Base-by-base conservation (phyloP, 2,113 vertebrate species). In the Solenodon paradoxus region DNA sequence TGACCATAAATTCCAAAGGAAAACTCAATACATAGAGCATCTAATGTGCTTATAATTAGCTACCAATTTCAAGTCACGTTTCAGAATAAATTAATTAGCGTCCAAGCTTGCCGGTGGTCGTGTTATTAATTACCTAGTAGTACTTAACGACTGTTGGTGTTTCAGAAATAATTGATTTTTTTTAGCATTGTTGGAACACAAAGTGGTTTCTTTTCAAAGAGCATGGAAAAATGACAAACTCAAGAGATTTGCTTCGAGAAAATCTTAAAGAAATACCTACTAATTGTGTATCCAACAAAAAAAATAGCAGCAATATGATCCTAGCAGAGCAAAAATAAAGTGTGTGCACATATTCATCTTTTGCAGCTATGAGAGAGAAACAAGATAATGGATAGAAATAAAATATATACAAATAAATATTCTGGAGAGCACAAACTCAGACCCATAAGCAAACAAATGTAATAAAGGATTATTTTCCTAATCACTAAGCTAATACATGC, bases 51-150 rank as follows among this genome's bases (percentile, higher is more conserved):
- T 97, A 92, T 89, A 86, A 93, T 96, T 81, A 87, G 88, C 59
- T 87, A 51, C 63, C 30, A 20, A 84, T 53, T 97, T 95, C 80
- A 96, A 91, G 78, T 88, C 87, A 92, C n/a, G 16, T 95, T 92
- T 88, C 28, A 1, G 75, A 95, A 84, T 71, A 53, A 30, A 53
- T 66, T 45, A 87, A 64, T 86, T 97, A 92, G 69, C 75, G 82
- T 72, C 77, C 93, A 80, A 61, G 64, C 74, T 96, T 71, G 94
- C 95, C 82, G 78, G 16, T 0, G 6, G 92, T 78, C 81, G 77
- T 26, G 42, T 74, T 96, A 92, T 97, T 98, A 98, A 91, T 97
- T 97, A 97, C 80, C 57, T 77, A 78, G 85, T 86, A 81, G 89
- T 90, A 57, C 77, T 92, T 77, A 35, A 59, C 90, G 89, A 92